Evolutionary conservation across 1,140 invertebrate species (phyloP).

Genomic region (Piezodorus guildinii): DNA sequence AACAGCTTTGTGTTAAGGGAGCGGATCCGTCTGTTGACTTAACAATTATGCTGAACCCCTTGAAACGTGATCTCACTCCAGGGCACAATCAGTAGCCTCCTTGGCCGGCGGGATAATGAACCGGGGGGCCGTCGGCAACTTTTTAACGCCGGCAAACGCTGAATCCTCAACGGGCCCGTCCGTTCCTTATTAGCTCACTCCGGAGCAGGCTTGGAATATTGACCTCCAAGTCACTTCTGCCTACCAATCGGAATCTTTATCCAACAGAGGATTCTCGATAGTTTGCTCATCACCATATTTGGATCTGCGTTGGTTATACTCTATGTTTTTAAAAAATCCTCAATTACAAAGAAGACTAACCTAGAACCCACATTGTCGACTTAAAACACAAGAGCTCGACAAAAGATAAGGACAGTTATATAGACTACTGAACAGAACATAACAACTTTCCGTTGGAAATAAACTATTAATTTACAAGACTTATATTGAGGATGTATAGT

Average conservation of each 20-base stretch:
- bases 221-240: background rate
- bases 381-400: too few relatives aligned
- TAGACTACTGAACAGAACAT: too few relatives aligned
- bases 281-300: background rate
- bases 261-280: background rate
- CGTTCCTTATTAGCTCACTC: background rate
- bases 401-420: too few relatives aligned
- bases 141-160: background rate
- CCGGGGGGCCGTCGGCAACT: background rate
- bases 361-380: too few relatives aligned
- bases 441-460: too few relatives aligned
- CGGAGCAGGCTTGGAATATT: background rate
- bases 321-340: too few relatives aligned
- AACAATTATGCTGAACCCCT: constrained; percentile 8
- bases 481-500: too few relatives aligned
- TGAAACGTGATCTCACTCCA: background rate
- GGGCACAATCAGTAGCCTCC: constrained; percentile 1
- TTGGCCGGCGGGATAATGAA: background rate
- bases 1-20: constrained; percentile 4
- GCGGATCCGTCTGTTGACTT: constrained; percentile 4
- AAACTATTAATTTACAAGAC: too few relatives aligned
- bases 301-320: too few relatives aligned
- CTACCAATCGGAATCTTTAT: background rate
- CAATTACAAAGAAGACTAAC: too few relatives aligned
- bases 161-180: background rate